Conservation (phyloP, 2,113 vertebrate genomes). For the Albula goreensis region DNA sequence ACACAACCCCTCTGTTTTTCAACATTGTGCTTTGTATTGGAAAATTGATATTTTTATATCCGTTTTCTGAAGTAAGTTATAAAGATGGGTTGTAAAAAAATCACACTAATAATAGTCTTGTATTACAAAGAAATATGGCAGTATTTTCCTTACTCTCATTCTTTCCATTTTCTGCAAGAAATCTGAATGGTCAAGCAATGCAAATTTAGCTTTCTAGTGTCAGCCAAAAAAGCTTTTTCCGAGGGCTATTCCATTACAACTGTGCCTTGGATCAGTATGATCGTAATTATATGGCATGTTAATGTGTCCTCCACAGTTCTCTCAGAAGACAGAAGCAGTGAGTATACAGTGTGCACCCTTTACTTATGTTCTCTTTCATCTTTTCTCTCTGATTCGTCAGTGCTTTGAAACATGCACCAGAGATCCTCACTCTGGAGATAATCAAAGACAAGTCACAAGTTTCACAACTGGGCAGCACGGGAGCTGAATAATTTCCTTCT, state of each 20-base stretch:
- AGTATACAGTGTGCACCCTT: not conserved
- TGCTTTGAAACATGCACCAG: conserved; percentile 6
- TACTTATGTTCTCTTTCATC: not conserved
- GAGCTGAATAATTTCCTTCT: not conserved
- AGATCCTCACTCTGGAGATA: not conserved
- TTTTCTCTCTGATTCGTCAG: not conserved
- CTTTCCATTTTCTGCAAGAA: conserved; percentile 43
- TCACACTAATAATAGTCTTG: not conserved
- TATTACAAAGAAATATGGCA: not conserved
- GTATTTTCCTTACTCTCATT: conserved; percentile 31
- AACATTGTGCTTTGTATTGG: not conserved
- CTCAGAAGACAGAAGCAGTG: not conserved
- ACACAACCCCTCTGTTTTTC: not conserved
- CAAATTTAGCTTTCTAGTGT: conserved; percentile 2
- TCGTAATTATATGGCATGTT: conserved; percentile 24
- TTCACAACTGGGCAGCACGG: not conserved
- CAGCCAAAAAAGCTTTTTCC: not conserved
- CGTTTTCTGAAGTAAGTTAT: not conserved
- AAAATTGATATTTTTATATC: not conserved
- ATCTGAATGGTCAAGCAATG: conserved; percentile 18
- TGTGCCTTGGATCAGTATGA: conserved; percentile 19
- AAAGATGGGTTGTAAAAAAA: not conserved
- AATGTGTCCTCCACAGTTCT: conserved; percentile 1
- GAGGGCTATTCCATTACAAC: conserved; percentile 23
- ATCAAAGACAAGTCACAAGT: not conserved